phyloP scores from a whole-genome alignment of 64 coral and sea anemone species.

The Montipora cactus region DNA sequence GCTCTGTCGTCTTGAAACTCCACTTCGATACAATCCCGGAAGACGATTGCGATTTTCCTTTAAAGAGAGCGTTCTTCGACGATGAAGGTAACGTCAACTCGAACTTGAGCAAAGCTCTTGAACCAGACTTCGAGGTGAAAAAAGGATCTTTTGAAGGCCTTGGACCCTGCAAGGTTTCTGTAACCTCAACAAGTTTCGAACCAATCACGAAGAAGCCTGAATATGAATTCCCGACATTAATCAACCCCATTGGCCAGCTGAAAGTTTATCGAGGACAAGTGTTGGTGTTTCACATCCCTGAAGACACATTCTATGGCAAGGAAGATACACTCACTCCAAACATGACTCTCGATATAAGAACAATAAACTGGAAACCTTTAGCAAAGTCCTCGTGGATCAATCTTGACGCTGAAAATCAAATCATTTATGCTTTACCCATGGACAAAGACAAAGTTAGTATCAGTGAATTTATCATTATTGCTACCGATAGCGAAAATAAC shows the following conservation, averaged over 20 bases:
- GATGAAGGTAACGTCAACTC: not conserved
- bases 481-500: conserved; percentile 48
- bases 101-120: conserved; percentile 33
- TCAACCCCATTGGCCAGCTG: conserved; percentile 60
- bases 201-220: not conserved
- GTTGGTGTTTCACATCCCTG: conserved; percentile 35
- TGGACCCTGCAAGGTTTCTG: conserved; percentile 35
- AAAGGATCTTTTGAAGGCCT: conserved; percentile 61
- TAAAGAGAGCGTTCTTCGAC: conserved; percentile 19
- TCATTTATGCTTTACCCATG: conserved; percentile 84
- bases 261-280: conserved; percentile 66
- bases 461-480: conserved; percentile 71
- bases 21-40: conserved; percentile 70
- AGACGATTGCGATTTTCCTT: conserved; percentile 35
- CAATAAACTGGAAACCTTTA: not conserved
- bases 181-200: not conserved
- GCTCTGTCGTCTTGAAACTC: conserved; percentile 71
- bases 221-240: not conserved
- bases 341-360: conserved; percentile 46
- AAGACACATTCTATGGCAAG: conserved; percentile 71
- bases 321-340: conserved; percentile 74
- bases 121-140: conserved; percentile 66
- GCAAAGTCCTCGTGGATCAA: conserved; percentile 63
- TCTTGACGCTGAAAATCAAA: conserved; percentile 67
- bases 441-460: conserved; percentile 11